phyloP scores from a whole-genome alignment of 1,140 invertebrate species.

The Zophobas atratus region DNA sequence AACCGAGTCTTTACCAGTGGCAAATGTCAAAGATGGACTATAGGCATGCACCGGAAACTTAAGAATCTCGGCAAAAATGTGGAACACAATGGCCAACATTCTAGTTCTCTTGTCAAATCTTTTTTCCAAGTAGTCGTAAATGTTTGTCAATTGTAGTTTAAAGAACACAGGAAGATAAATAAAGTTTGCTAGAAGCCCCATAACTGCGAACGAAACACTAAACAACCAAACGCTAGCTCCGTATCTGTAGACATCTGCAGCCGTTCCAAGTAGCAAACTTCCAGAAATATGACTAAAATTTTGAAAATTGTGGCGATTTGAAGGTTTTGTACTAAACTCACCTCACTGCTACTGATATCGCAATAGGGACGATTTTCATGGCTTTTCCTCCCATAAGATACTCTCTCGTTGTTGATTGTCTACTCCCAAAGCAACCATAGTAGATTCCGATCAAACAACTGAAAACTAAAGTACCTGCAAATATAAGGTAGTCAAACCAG shows the following conservation, averaged over 20 bases:
- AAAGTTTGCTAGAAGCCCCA: constrained; percentile 54
- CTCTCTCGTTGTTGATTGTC: constrained; percentile 72
- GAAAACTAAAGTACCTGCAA: constrained; percentile 70
- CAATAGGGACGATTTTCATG: constrained; percentile 73
- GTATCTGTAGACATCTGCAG: constrained; percentile 84
- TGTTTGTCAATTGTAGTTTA: constrained; percentile 79
- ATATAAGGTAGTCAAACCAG: constrained; percentile 70
- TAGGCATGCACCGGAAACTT: constrained; percentile 75
- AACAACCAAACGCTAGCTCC: constrained; percentile 77
- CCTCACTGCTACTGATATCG: constrained; percentile 73
- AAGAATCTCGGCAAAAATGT: constrained; percentile 68
- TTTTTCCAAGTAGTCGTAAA: too few relatives aligned
- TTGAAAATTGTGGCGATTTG: background rate
- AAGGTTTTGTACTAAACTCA: constrained; percentile 37
- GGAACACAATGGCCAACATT: constrained; percentile 73
- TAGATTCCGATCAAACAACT: constrained; percentile 76
- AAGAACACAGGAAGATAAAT: constrained; percentile 79
- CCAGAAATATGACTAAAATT: constrained; percentile 81
- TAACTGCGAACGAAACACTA: background rate
- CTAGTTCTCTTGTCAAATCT: constrained; percentile 68
- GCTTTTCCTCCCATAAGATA: constrained; percentile 76
- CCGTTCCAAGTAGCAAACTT: constrained; percentile 82
- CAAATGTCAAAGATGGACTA: constrained; percentile 75
- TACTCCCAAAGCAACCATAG: constrained; percentile 73
- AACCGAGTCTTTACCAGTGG: constrained; percentile 68